A percentile compares a stretch with the other conserved stretches of the same genome.
These are phyloP conservation scores for Malacoraja senta DNA, from an alignment of 2,797 vertebrate species.

Conservation along the genomic window DNA sequence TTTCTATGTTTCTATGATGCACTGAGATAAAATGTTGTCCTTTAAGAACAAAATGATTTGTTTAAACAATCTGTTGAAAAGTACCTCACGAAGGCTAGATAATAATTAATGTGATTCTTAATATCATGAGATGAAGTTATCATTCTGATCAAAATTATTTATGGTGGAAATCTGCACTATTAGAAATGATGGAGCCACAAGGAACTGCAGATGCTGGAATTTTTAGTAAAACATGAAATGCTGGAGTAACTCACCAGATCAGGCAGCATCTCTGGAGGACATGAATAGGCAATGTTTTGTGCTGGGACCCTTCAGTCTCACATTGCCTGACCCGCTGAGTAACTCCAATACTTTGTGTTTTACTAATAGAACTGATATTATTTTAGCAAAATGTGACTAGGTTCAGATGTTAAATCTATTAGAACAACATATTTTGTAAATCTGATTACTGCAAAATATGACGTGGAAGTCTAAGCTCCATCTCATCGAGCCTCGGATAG, in stretches of 20 bases:
- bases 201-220: no score
- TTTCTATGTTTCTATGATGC: no score
- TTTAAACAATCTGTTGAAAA: background rate
- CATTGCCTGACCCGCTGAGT: no score
- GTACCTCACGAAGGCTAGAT: background rate
- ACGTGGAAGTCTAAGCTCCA: background rate
- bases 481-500: background rate
- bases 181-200: no score
- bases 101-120: background rate
- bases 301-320: no score
- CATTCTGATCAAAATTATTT: background rate
- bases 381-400: background rate
- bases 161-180: background rate
- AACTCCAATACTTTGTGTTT: no score
- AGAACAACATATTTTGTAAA: background rate
- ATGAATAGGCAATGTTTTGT: no score
- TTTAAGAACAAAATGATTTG: background rate
- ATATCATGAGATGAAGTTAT: background rate
- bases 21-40: background rate
- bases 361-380: background rate
- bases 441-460: background rate
- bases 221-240: no score
- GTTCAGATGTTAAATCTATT: background rate
- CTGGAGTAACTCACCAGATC: no score
- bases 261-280: no score